Conservation (phyloP, 2,113 vertebrate species). For the Chamaetylas fuelleborni region DNA sequence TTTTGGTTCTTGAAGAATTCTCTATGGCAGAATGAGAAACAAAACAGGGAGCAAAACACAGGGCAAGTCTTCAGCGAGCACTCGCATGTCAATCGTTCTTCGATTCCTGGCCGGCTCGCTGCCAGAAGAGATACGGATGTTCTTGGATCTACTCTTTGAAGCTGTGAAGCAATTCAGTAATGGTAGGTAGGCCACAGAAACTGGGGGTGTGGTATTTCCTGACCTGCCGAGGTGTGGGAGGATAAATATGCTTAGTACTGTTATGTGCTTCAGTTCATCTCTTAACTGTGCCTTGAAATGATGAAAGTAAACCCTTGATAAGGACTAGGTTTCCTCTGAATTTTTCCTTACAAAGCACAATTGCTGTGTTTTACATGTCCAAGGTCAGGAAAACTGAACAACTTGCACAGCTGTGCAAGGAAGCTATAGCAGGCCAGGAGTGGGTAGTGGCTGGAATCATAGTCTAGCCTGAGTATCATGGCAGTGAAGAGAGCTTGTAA, state of each 20-base stretch:
- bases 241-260: not conserved
- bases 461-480: not conserved
- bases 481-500: not conserved
- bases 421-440: not conserved
- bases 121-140: slow-evolving; percentile 87
- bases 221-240: not conserved
- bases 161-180: slow-evolving; percentile 83
- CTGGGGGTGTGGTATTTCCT: not conserved
- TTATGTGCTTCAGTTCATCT: not conserved
- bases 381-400: not conserved
- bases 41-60: slow-evolving; percentile 93
- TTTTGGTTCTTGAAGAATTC: slow-evolving; percentile 79
- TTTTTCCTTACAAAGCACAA: not conserved
- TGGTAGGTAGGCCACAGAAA: slow-evolving; percentile 69
- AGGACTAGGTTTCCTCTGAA: not conserved
- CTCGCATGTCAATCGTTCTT: slow-evolving; percentile 89
- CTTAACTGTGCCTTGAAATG: not conserved
- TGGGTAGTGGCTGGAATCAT: not conserved
- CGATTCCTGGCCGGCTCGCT: slow-evolving; percentile 89
- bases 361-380: not conserved
- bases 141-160: slow-evolving; percentile 91
- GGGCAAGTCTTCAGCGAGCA: slow-evolving; percentile 81
- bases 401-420: not conserved
- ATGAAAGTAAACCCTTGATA: not conserved
- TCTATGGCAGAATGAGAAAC: slow-evolving; percentile 92